phyloP scores from a whole-genome alignment of 2,888 invertebrate genomes.

The Drosophila monieri region DNA sequence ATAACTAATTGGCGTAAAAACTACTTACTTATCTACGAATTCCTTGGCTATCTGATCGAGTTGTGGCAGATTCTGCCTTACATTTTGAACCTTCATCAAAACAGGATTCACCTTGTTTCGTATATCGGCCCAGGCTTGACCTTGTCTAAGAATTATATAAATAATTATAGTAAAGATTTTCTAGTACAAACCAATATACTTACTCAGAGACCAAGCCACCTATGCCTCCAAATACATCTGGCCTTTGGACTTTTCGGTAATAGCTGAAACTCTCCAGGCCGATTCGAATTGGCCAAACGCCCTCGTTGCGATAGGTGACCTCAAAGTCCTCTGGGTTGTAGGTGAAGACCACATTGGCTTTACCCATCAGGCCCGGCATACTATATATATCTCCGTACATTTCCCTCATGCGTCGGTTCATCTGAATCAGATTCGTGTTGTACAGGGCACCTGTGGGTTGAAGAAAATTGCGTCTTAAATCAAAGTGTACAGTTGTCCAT shows the following conservation, averaged over 20 bases:
- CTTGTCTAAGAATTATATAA: constrained; percentile 84
- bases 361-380: constrained; percentile 83
- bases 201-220: constrained; percentile 80
- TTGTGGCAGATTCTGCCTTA: constrained; percentile 69
- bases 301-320: constrained; percentile 83
- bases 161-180: background rate
- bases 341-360: constrained; percentile 82
- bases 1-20: background rate
- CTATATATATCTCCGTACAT: constrained; percentile 84
- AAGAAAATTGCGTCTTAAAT: too few relatives aligned
- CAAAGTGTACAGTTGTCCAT: too few relatives aligned
- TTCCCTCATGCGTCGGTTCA: constrained; percentile 65
- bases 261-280: constrained; percentile 83
- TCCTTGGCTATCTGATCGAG: constrained; percentile 78
- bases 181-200: background rate
- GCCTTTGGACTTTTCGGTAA: constrained; percentile 83
- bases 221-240: constrained; percentile 82
- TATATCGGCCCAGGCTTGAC: constrained; percentile 88
- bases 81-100: constrained; percentile 78
- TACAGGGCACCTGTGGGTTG: constrained; percentile 62
- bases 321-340: constrained; percentile 85
- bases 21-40: constrained; percentile 69
- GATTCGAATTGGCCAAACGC: constrained; percentile 84
- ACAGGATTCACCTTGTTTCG: constrained; percentile 85
- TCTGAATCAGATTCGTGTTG: constrained; percentile 69